These are phyloP conservation scores for Penaeus chinensis DNA, from an alignment of 1,140 invertebrate species.

Conservation along the genomic window DNA sequence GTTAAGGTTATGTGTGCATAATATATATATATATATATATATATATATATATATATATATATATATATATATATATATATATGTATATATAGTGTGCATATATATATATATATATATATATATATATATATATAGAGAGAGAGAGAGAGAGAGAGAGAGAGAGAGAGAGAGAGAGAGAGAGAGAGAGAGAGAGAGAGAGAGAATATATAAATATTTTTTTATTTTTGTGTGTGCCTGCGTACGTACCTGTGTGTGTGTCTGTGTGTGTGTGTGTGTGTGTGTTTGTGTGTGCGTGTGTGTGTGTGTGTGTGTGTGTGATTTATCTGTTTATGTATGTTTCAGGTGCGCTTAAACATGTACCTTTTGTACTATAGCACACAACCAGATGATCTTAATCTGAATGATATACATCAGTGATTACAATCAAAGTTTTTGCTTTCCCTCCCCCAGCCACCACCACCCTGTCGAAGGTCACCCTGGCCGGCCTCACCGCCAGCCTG, in stretches of 20 bases:
- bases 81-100: not conserved
- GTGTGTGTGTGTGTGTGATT: not conserved
- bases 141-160: too few species aligned
- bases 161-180: too few species aligned
- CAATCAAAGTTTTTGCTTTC: not conserved
- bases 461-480: conserved; percentile 21
- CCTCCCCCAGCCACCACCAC: conserved; percentile 36
- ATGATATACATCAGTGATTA: not conserved
- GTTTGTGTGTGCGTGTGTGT: not conserved
- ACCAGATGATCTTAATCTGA: not conserved
- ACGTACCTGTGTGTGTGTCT: not conserved
- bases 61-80: too few species aligned
- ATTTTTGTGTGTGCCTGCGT: not conserved
- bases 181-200: too few species aligned
- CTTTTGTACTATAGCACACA: not conserved
- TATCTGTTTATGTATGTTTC: not conserved
- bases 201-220: not conserved
- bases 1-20: too few species aligned
- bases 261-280: not conserved
- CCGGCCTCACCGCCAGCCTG: conserved; percentile 19
- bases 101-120: conserved; percentile 17
- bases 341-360: not conserved
- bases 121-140: conserved; percentile 2
- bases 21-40: too few species aligned
- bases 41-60: too few species aligned